Base-by-base conservation (phyloP, 2,888 invertebrate species). In the Thecocarcelia acutangulata region DNA sequence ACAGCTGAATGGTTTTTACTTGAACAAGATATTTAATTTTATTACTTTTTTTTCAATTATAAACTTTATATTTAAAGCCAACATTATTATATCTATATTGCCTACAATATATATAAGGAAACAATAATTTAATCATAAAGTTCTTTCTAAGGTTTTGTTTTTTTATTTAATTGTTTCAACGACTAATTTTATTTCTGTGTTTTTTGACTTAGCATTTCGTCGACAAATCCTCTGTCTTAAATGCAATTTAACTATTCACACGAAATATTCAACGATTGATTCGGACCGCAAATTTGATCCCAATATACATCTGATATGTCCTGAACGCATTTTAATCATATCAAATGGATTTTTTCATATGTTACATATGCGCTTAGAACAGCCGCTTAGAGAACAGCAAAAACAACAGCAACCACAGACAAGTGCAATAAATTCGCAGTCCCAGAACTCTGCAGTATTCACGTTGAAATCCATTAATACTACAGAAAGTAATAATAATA, bases 221-320 rank as follows among this genome's bases (percentile, higher is more conserved):
- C 93, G 93, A 86, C 93, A 94, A 66, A 93, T 94, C 87, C 91
- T 95, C 85, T 98, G 98, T 89, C 91, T 97, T 75, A 94, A 95
- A 87, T 98, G 98, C 90, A 97, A 97, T 88, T 94, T 97, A 85
- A 97, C 97, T 58, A 94, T 98, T 84, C 97, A 98, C 91, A 97
- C 97, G 85, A 96, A 96, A 88, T 97, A 97, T 90, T 96, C 96
- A 88, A 94, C 97, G 85, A 95, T 96, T n/a, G 94, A 95, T 54
- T 96, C 97, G 63, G 95, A 95, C 86, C 97, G 96, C 28, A 93
- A 93, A 89, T 95, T 95, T 86, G 93, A 94, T 85, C 94, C 94
- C 0, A 93, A 93, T 9, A 93, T 94, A 3, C 94, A 94, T 87
- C 91, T 94, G 58, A 93, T 94, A 9, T 94, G 94, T 86, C 93